phyloP scores from a whole-genome alignment of 37 sponge, comb jelly and placozoan genomes.

The Eunapius fragilis region DNA sequence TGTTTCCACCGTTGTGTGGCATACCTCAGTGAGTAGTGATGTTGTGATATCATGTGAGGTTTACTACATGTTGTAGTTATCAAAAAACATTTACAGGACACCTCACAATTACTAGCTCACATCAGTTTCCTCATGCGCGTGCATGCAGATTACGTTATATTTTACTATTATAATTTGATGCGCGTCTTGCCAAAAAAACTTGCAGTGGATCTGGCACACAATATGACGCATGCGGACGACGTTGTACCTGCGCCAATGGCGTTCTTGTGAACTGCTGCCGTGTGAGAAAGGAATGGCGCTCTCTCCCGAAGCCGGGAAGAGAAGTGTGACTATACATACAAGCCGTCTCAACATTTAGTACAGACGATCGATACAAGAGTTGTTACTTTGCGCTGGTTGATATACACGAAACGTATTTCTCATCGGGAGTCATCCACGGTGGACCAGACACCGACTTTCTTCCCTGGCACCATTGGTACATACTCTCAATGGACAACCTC shows the following conservation, averaged over 20 bases:
- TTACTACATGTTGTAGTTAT: no score
- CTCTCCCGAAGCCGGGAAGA: conserved; percentile 32
- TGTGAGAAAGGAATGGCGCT: conserved; percentile 39
- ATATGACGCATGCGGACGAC: conserved; percentile 33
- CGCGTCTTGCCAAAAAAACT: no score
- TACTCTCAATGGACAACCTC: conserved; percentile 51
- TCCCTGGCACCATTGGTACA: conserved; percentile 60
- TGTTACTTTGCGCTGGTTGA: conserved; percentile 20
- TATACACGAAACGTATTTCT: conserved; percentile 16
- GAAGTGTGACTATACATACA: conserved; percentile 23
- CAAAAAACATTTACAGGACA: no score
- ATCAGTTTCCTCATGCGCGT: no score
- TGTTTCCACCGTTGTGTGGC: no score
- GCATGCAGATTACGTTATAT: no score
- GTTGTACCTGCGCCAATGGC: conserved; percentile 28
- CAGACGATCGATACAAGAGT: conserved; percentile 9
- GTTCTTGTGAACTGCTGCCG: conserved; percentile 28
- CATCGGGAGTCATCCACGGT: conserved; percentile 31
- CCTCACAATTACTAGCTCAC: no score
- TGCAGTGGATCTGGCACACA: conserved; percentile 7
- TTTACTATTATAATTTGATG: no score
- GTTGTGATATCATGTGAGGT: no score
- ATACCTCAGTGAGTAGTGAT: no score
- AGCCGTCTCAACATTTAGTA: conserved; percentile 1
- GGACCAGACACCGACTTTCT: conserved; percentile 3